Evolutionary conservation across 2,113 vertebrate species (phyloP), one percentile per base, ranked within the genome.

Genomic region (Pachypanchax playfairii): DNA sequence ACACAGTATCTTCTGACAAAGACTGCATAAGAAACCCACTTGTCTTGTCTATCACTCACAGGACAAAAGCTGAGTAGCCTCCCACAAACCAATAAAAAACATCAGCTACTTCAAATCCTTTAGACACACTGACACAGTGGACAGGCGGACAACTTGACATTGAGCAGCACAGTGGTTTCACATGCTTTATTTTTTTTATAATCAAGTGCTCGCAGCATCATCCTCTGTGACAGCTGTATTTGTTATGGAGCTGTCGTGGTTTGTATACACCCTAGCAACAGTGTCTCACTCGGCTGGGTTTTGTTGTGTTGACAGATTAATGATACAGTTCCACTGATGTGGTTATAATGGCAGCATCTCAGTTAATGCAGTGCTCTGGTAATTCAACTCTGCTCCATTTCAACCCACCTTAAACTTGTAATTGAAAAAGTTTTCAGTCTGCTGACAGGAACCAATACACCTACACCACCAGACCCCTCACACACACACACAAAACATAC

Each of bases 101-200:
- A n/a, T n/a, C 57, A 57, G 36, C 62, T 65, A 51, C 70, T 71
- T 82, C 77, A 52, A 83, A 82, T 85, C 66, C 70, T 70, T 73
- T 80, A 41, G 72, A 75, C 58, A 53, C 9, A 3, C 22, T 65
- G 52, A 59, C 71, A 36, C 65, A 15, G 21, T 17, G 53, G 69
- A 74, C 76, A 60, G 47, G 35, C 76, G 62, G 79, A 70, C 6
- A 0, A 2, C 36, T 53, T 75, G 79, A 80, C 76, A 68, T 49
- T 85, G 84, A 80, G 63, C 14, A 61, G 13, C 39, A 56, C 69
- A 69, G 43, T 35, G 50, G 55, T 68, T 52, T 67, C 22, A 39
- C 43, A 52, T 26, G 1, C 48, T 46, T 26, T 13, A 6, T 53
- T 4, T 41, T 44, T 4, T 20, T 53, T 38, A 5, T 17, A 7